phyloP scores from a whole-genome alignment of 2,888 invertebrate genomes.

The Linyphia triangularis region DNA sequence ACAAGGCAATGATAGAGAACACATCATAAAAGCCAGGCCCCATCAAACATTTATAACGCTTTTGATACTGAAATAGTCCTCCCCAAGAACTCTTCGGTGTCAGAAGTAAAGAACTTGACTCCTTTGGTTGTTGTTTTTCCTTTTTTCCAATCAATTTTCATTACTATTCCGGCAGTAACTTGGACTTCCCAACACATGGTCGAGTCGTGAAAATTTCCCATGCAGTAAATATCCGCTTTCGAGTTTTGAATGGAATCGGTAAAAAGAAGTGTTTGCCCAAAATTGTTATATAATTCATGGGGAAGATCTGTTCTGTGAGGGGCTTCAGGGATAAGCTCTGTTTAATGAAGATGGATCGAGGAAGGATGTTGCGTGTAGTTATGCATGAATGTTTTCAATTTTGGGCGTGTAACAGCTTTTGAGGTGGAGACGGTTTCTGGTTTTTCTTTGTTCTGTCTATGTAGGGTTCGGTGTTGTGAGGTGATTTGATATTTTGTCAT shows the following conservation, averaged over 20 bases:
- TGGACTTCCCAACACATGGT: neutral
- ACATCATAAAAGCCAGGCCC: too few relatives aligned
- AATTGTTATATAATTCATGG: conserved; percentile 3
- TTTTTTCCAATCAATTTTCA: neutral
- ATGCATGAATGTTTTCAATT: neutral
- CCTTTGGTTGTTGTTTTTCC: too few relatives aligned
- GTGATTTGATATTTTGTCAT: too few relatives aligned
- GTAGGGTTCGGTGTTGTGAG: too few relatives aligned
- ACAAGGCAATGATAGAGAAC: neutral
- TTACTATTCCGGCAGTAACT: neutral
- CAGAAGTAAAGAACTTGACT: too few relatives aligned
- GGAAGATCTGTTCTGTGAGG: neutral
- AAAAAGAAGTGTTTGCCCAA: neutral
- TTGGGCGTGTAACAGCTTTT: neutral
- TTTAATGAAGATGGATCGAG: conserved; percentile 30
- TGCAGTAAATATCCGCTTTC: neutral
- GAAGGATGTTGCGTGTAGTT: neutral
- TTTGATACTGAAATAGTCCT: too few relatives aligned
- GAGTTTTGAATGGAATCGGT: neutral
- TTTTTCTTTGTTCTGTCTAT: too few relatives aligned
- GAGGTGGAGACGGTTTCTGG: too few relatives aligned
- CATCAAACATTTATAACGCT: too few relatives aligned
- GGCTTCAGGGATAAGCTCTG: neutral
- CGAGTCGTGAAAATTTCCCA: neutral
- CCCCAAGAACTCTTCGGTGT: too few relatives aligned